phyloP scores from a whole-genome alignment of 1,140 invertebrate genomes.

The Copidosoma floridanum region DNA sequence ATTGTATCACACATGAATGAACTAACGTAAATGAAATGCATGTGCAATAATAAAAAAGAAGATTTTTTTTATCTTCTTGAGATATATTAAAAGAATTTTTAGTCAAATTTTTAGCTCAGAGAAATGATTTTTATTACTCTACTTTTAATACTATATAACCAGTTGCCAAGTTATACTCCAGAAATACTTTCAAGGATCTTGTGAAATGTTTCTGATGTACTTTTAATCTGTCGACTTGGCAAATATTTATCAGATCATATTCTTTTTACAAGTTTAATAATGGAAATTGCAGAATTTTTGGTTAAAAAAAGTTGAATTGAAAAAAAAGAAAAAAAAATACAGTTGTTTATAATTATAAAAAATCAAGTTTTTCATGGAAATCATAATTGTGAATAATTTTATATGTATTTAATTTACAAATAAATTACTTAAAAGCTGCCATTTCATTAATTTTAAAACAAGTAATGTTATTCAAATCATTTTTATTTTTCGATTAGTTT shows the following conservation, averaged over 20 bases:
- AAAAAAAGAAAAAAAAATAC: conserved; percentile 10
- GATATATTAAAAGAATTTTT: conserved; percentile 22
- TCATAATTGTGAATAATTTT: conserved; percentile 12
- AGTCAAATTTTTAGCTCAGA: conserved; percentile 26
- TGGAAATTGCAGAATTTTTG: neutral
- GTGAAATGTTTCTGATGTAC: too few relatives aligned
- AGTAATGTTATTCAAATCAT: too few relatives aligned
- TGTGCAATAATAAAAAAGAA: conserved; percentile 28
- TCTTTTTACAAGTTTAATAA: conserved; percentile 18
- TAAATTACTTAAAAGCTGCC: conserved; percentile 6
- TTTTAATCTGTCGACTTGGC: too few relatives aligned
- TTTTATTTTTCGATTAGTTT: too few relatives aligned
- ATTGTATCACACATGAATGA: conserved; percentile 27
- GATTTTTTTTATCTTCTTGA: conserved; percentile 26
- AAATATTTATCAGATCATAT: conserved; percentile 1
- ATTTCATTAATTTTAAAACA: conserved; percentile 17
- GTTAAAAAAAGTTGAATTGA: too few relatives aligned
- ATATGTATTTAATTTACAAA: conserved; percentile 10
- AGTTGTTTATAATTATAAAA: conserved; percentile 10
- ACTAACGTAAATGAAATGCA: conserved; percentile 17
- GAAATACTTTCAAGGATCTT: too few relatives aligned
- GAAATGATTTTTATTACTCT: too few relatives aligned
- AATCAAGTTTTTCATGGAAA: conserved; percentile 7
- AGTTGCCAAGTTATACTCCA: too few relatives aligned
- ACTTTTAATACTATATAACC: too few relatives aligned